A percentile compares a stretch with the other conserved stretches of the same genome.
Conservation (phyloP, 2,113 vertebrate species). For the Actenoides lindsayi region DNA sequence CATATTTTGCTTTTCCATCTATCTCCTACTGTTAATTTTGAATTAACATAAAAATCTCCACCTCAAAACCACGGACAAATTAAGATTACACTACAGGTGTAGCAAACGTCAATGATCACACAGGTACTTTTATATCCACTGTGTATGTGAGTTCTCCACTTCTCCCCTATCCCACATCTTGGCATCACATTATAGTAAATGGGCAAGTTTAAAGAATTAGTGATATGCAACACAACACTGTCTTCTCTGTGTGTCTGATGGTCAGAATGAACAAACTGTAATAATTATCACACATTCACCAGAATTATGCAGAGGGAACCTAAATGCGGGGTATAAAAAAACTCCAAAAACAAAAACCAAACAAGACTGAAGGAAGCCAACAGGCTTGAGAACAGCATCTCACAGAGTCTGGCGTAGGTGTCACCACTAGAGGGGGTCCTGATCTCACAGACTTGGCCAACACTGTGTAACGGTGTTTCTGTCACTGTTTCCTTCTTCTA, state of each 20-base stretch:
- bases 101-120: not conserved
- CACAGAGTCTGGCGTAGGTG: accelerated
- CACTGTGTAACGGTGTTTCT: accelerated
- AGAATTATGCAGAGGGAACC: not conserved
- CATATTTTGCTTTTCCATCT: not conserved
- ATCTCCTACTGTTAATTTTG: not conserved
- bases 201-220: not conserved
- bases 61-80: not conserved
- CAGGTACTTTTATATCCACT: not conserved
- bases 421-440: conserved; percentile 50
- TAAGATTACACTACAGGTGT: not conserved
- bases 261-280: not conserved
- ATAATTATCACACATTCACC: not conserved
- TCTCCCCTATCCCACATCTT: not conserved
- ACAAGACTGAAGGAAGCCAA: not conserved
- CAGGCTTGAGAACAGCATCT: not conserved
- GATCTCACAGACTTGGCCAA: not conserved
- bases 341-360: too few relatives aligned
- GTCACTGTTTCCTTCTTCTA: not conserved
- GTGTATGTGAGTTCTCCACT: not conserved
- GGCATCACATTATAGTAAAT: accelerated
- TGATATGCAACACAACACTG: not conserved
- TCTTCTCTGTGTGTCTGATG: not conserved
- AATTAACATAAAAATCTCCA: not conserved
- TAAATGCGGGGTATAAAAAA: not conserved